Evolutionary conservation across 2,797 vertebrate genomes (phyloP).

Genomic region (Propithecus perrieri): DNA sequence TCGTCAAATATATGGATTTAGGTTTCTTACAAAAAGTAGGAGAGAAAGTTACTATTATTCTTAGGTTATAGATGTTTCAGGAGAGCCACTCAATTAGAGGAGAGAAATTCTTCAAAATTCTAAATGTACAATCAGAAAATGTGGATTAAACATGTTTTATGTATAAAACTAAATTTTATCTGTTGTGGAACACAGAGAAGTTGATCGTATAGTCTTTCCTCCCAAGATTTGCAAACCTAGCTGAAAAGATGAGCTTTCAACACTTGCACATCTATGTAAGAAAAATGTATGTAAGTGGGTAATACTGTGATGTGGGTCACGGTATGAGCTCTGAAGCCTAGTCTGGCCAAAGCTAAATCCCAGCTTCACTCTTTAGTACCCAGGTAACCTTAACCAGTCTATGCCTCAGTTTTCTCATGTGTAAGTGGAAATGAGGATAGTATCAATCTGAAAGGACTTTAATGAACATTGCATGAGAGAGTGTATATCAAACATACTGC

Average conservation of each 20-base stretch:
- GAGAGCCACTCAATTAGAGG: not conserved
- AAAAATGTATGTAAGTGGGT: not conserved
- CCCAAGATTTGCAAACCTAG: not conserved
- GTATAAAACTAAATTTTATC: not conserved
- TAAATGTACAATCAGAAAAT: not conserved
- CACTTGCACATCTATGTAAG: not conserved
- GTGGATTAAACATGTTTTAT: not conserved
- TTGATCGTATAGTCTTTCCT: not conserved
- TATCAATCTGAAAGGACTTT: not conserved
- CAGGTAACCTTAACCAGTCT: not conserved
- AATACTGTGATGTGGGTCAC: rapidly evolving
- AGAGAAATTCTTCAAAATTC: not conserved
- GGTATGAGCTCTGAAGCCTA: not conserved
- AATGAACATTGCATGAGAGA: not conserved
- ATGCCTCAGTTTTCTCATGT: not conserved
- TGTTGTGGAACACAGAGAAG: not conserved
- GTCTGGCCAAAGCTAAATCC: not conserved
- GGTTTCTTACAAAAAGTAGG: not conserved
- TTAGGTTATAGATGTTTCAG: not conserved
- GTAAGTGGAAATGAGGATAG: not conserved
- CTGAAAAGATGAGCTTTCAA: not conserved
- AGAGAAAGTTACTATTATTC: not conserved
- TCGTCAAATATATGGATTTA: not conserved
- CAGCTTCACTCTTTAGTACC: not conserved
- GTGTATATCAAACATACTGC: not conserved